phyloP scores from a whole-genome alignment of 30 jellyfish, hydroid and myxozoan species.

The Euphysa ruthae region DNA sequence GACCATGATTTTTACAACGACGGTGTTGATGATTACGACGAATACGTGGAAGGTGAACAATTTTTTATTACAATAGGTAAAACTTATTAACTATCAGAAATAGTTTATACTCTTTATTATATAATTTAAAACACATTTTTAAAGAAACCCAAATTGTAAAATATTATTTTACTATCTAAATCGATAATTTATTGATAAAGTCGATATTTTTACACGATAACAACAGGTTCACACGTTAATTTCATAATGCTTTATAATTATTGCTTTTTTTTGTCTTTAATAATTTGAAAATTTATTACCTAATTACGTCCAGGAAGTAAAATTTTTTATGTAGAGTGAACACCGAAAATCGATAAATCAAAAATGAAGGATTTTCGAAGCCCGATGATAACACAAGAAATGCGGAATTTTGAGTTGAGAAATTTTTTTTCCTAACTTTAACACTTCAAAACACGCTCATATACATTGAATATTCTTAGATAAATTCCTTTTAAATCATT shows the following conservation, averaged over 20 bases:
- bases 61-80: neutral
- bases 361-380: too few species aligned
- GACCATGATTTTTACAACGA: conserved; percentile 3
- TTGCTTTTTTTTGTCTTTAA: neutral
- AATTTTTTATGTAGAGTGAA: too few species aligned
- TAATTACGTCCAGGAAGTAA: conserved; percentile 26
- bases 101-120: neutral
- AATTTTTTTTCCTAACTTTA: too few species aligned
- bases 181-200: neutral
- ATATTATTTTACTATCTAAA: too few species aligned
- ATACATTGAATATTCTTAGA: too few species aligned
- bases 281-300: neutral
- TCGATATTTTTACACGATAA: neutral
- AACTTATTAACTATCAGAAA: neutral
- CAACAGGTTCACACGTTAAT: neutral
- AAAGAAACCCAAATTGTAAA: too few species aligned
- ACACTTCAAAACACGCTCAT: too few species aligned
- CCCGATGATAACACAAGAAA: too few species aligned
- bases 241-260: neutral
- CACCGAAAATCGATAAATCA: too few species aligned
- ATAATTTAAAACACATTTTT: neutral
- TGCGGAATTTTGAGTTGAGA: too few species aligned
- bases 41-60: conserved; percentile 15
- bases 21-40: conserved; percentile 20
- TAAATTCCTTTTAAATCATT: too few species aligned